Base-by-base conservation (phyloP, 1,140 invertebrate genomes). In the Papilio polytes region DNA sequence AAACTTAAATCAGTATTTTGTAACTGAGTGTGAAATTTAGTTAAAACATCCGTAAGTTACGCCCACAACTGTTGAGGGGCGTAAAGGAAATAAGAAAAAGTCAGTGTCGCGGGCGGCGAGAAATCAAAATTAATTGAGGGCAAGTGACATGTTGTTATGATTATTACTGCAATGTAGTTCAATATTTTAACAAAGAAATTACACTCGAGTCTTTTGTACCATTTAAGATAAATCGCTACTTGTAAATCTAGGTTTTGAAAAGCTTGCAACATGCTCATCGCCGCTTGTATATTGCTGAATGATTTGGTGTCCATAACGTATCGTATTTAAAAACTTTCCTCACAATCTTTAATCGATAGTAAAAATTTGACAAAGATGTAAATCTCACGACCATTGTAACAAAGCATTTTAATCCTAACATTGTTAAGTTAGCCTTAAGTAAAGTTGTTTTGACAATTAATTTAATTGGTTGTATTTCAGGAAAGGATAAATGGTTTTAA, bases 51-150 rank as follows among this genome's bases (percentile, higher is more conserved):
- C 26, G 26, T 70, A 66, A 15, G 22, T 18, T 66, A 66, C 63
- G 22, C 12, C 13, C 12, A 31, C 13, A 31, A 31, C 9, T 63
- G 12, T 56, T 56, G 18, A 56, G 26, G 26, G 63, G 26, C 26
- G 63, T 2, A 70, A 70, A 31, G 63, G 63, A 31, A 70, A 31
- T 31, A 26, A 13, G 13, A 63, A 70, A 31, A 36, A 70, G 22
- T 70, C 12, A 70, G 12, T 18, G 12, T 9, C 26, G 22, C 59
- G 36, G 26, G 26, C 63, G 63, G 26, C 22, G 22, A 36, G 22
- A 70, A 70, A 70, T 70, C 22, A 70, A 70, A 70, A 70, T 31
- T 70, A 31, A 70, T 31, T 70, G 22, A 70, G 63, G 10, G 13
- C 59, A 63, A 63, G 59, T 63, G 59, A 31, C 59, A 70, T 31